Conservation (phyloP, 2,113 vertebrate species). For the Sialia sialis region DNA sequence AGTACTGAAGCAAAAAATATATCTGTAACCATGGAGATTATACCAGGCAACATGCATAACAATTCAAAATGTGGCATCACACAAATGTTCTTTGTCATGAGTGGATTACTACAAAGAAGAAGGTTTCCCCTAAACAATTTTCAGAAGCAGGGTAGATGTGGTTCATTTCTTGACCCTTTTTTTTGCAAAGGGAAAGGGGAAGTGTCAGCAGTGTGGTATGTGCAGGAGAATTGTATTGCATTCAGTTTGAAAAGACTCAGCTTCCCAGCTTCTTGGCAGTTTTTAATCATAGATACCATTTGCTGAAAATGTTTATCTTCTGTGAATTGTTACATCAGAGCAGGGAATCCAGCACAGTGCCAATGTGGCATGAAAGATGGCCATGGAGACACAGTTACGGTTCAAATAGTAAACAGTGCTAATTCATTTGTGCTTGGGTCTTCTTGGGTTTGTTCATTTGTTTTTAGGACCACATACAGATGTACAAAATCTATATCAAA, state of each 20-base stretch:
- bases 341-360: not conserved
- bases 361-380: not conserved
- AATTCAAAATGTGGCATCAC: constrained; percentile 32
- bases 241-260: not conserved
- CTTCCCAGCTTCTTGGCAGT: not conserved
- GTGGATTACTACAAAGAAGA: not conserved
- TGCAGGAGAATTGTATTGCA: not conserved
- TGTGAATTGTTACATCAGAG: not conserved
- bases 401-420: not conserved
- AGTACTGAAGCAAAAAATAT: constrained; percentile 42
- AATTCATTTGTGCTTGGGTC: not conserved
- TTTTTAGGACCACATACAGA: not conserved
- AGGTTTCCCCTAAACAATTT: not conserved
- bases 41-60: constrained; percentile 37
- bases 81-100: constrained; percentile 38
- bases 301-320: not conserved
- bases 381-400: not conserved
- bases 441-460: not conserved
- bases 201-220: not conserved
- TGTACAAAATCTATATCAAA: not conserved
- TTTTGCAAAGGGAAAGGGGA: not conserved
- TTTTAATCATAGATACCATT: not conserved
- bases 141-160: not conserved
- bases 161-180: not conserved
- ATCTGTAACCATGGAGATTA: constrained; percentile 61